Percentiles rank a stretch among this genome's conserved stretches.
Evolutionary conservation across 2,113 vertebrate species (phyloP).

Genomic region (Myxocyprinus asiaticus): DNA sequence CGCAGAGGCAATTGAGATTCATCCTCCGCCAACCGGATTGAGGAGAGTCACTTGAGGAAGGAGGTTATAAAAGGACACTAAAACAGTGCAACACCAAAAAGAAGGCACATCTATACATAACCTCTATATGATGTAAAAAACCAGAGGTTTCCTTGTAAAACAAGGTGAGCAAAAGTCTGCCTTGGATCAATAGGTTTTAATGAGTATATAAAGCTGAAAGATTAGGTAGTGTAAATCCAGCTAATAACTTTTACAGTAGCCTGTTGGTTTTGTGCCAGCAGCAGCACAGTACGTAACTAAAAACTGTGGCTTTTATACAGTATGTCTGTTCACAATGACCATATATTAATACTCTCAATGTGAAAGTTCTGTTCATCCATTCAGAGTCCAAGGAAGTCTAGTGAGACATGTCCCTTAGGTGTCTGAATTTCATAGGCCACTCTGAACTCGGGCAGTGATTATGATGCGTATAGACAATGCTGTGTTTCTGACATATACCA

Average conservation of each 20-base stretch:
- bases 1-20: no score
- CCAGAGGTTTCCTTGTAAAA: no score
- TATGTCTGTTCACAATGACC: not conserved
- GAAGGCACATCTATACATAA: conserved; percentile 32
- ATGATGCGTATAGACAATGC: conserved; percentile 33
- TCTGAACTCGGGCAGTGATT: conserved; percentile 8
- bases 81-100: conserved; percentile 58
- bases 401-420: not conserved
- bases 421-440: conserved; percentile 4
- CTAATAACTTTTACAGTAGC: not conserved
- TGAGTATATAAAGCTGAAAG: not conserved
- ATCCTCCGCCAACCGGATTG: no score
- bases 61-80: conserved; percentile 73
- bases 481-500: conserved; percentile 56
- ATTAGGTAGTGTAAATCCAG: not conserved
- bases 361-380: not conserved
- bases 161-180: not conserved
- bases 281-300: not conserved
- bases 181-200: not conserved
- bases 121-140: conserved; percentile 27
- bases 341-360: not conserved
- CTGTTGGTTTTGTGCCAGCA: not conserved
- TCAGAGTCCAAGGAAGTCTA: not conserved
- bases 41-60: no score
- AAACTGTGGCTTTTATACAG: not conserved